Percentiles rank a stretch among this genome's conserved stretches.
Conservation (phyloP, 2,888 invertebrate species). For the Exocentrus adspersus region DNA sequence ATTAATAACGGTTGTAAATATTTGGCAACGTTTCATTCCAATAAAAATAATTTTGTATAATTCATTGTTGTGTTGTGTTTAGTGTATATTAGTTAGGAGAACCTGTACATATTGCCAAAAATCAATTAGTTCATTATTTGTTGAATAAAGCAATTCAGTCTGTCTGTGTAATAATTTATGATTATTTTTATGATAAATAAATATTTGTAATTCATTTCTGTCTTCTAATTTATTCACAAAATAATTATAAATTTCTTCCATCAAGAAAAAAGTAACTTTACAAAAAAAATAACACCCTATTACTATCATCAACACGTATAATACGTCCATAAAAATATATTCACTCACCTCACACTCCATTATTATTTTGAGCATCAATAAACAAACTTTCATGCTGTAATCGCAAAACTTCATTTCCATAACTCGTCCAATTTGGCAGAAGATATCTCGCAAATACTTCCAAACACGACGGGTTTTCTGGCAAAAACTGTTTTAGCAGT, state of each 20-base stretch:
- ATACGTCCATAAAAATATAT: too few relatives aligned
- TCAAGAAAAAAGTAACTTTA: too few relatives aligned
- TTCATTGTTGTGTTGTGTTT: slow-evolving; percentile 62
- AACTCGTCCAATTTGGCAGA: slow-evolving; percentile 83
- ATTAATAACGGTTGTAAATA: slow-evolving; percentile 43
- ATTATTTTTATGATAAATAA: slow-evolving; percentile 64
- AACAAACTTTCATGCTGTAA: slow-evolving; percentile 77
- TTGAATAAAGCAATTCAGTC: slow-evolving; percentile 59
- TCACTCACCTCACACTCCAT: too few relatives aligned
- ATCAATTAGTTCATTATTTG: slow-evolving; percentile 60
- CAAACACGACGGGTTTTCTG: slow-evolving; percentile 71
- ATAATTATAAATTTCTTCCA: too few relatives aligned
- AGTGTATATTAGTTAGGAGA: slow-evolving; percentile 57
- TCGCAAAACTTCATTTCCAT: slow-evolving; percentile 87
- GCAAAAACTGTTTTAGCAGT: slow-evolving; percentile 70
- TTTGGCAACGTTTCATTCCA: slow-evolving; percentile 57
- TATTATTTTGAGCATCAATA: slow-evolving; percentile 22
- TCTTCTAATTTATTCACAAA: too few relatives aligned
- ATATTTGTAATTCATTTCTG: slow-evolving; percentile 58
- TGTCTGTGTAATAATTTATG: slow-evolving; percentile 63
- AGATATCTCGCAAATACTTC: slow-evolving; percentile 95
- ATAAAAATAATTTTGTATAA: slow-evolving; percentile 57
- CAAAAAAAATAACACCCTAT: background rate
- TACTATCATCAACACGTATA: background rate
- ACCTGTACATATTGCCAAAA: slow-evolving; percentile 63